Conservation (phyloP, 2,113 vertebrate genomes). For the Jaculus jaculus region DNA sequence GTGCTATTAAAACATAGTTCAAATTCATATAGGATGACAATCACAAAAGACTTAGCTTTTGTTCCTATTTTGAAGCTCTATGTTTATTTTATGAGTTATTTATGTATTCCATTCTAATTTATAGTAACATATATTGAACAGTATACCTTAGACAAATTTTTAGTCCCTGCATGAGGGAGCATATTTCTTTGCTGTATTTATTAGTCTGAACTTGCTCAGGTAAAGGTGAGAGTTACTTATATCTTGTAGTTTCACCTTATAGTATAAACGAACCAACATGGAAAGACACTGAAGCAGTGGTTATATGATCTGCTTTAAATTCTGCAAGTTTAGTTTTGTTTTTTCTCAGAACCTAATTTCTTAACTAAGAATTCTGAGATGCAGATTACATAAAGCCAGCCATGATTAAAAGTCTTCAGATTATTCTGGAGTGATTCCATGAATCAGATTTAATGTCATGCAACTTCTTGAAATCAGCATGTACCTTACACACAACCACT, state of each 20-base stretch:
- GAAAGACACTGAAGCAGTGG: not conserved
- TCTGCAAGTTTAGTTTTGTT: not conserved
- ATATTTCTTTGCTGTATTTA: not conserved
- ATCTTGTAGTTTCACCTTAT: not conserved
- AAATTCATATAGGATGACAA: not conserved
- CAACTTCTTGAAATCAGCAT: not conserved
- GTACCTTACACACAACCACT: too few species aligned
- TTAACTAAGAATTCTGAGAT: not conserved
- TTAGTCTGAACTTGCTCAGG: not conserved
- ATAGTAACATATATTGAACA: not conserved
- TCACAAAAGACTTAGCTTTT: not conserved
- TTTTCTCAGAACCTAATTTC: not conserved
- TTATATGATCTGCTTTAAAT: not conserved
- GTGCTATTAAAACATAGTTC: not conserved
- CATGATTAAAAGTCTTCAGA: not conserved
- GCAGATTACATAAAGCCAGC: not conserved
- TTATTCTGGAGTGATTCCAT: not conserved
- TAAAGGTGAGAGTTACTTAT: not conserved
- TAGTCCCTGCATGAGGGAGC: not conserved
- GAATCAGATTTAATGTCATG: not conserved
- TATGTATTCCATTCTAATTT: not conserved
- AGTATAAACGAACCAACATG: accelerated
- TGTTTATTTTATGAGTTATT: not conserved
- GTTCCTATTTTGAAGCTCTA: not conserved
- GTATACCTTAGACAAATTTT: not conserved